Percentiles rank a stretch among this genome's conserved stretches.
Conservation (phyloP, 2,797 vertebrate genomes). For the Fratercula arctica region DNA sequence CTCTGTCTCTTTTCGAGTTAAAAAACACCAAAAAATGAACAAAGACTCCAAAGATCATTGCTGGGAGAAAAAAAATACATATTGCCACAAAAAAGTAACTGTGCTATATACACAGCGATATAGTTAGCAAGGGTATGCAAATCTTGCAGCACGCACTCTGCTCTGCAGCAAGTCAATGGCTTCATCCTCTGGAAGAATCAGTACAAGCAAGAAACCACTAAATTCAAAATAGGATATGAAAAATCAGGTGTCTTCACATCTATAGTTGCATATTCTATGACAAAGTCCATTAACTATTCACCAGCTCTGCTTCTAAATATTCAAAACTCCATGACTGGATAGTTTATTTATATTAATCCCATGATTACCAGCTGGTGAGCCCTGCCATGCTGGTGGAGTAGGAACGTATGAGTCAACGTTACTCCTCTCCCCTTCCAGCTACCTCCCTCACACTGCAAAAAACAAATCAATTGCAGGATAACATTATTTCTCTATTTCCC, state of each 20-base stretch:
- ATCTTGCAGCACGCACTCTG: not conserved
- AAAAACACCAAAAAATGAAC: not conserved
- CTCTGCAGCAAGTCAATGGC: not conserved
- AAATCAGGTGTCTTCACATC: not conserved
- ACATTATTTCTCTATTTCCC: not conserved
- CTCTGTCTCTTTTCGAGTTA: not conserved
- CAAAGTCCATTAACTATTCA: not conserved
- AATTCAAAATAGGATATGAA: not conserved
- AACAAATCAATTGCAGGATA: accelerated
- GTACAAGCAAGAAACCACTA: not conserved
- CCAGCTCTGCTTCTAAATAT: not conserved
- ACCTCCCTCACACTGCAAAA: not conserved
- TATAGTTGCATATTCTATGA: too few relatives aligned
- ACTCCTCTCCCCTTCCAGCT: not conserved
- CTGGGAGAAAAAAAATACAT: not conserved
- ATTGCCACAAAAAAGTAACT: not conserved
- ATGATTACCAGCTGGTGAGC: not conserved
- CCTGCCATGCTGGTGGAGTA: not conserved
- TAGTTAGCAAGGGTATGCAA: not conserved
- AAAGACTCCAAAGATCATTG: not conserved
- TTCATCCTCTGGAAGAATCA: not conserved
- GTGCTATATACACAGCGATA: not conserved
- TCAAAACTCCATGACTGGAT: not conserved
- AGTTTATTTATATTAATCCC: not conserved
- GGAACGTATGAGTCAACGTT: not conserved